These are phyloP conservation scores for Picathartes gymnocephalus DNA, from an alignment of 2,113 vertebrate species.

Conservation along the genomic window DNA sequence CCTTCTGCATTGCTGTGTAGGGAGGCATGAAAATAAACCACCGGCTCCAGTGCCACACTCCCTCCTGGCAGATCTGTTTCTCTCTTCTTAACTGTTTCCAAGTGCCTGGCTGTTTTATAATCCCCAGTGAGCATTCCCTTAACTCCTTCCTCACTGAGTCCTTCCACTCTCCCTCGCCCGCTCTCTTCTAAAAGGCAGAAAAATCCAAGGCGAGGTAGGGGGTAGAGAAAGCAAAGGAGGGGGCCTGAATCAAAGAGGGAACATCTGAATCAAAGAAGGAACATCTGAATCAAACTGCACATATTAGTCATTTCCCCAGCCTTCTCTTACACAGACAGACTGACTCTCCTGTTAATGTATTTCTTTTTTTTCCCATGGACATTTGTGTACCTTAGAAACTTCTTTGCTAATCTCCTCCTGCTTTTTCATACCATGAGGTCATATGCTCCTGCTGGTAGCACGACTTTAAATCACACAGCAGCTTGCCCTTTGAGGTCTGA, in stretches of 20 bases:
- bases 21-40: slow-evolving; percentile 59
- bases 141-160: slow-evolving; percentile 54
- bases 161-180: neutral
- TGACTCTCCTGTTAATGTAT: neutral
- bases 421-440: slow-evolving; percentile 30
- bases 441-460: neutral
- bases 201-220: slow-evolving; percentile 22
- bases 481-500: neutral
- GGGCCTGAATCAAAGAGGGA: slow-evolving; percentile 30
- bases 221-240: neutral
- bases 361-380: neutral
- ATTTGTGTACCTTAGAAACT: slow-evolving; percentile 25
- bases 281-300: slow-evolving; percentile 37
- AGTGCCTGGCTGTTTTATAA: slow-evolving; percentile 57
- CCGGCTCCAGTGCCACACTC: slow-evolving; percentile 53
- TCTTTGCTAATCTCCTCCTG: slow-evolving; percentile 33
- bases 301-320: slow-evolving; percentile 15
- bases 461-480: neutral
- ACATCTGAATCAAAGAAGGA: slow-evolving; percentile 43
- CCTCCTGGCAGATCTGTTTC: slow-evolving; percentile 59
- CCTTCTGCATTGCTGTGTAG: slow-evolving; percentile 25
- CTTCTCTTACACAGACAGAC: neutral
- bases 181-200: slow-evolving; percentile 9
- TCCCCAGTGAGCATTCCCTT: slow-evolving; percentile 50
- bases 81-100: slow-evolving; percentile 67